Evolutionary conservation across 2,113 vertebrate species (phyloP).

Genomic region (Podarcis muralis): DNA sequence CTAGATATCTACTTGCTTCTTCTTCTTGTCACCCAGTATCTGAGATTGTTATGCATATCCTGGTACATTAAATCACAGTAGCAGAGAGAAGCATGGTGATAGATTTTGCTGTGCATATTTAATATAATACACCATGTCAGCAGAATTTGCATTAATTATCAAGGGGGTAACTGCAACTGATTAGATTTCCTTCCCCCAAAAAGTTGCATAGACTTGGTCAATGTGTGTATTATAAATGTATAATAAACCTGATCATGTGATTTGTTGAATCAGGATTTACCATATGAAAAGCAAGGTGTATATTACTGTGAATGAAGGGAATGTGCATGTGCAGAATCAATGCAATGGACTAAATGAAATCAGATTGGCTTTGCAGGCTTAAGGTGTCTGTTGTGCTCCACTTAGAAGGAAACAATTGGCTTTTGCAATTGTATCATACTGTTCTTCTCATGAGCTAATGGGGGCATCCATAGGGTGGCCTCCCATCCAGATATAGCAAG

Average conservation of each 20-base stretch:
- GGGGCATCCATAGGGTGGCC: neutral
- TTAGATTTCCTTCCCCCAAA: neutral
- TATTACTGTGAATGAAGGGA: neutral
- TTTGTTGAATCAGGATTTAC: neutral
- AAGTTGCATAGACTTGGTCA: constrained; percentile 1
- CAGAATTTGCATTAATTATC: constrained; percentile 31
- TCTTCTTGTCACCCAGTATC: constrained; percentile 50
- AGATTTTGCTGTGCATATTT: constrained; percentile 33
- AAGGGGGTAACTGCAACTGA: constrained; percentile 1
- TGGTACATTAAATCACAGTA: constrained; percentile 56
- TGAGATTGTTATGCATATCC: constrained; percentile 55
- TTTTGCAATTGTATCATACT: neutral
- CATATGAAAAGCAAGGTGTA: neutral
- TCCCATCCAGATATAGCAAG: neutral
- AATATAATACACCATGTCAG: constrained; percentile 20
- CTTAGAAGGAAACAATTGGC: neutral
- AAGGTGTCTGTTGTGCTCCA: neutral
- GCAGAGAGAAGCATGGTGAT: neutral
- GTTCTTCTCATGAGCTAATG: neutral
- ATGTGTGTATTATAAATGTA: neutral
- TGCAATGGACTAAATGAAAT: neutral
- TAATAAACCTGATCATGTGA: neutral
- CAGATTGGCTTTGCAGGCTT: neutral
- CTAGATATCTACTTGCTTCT: constrained; percentile 57
- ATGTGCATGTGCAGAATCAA: neutral